These are phyloP conservation scores for Eupeodes latifasciatus DNA, from an alignment of 2,888 invertebrate genomes.

Conservation along the genomic window DNA sequence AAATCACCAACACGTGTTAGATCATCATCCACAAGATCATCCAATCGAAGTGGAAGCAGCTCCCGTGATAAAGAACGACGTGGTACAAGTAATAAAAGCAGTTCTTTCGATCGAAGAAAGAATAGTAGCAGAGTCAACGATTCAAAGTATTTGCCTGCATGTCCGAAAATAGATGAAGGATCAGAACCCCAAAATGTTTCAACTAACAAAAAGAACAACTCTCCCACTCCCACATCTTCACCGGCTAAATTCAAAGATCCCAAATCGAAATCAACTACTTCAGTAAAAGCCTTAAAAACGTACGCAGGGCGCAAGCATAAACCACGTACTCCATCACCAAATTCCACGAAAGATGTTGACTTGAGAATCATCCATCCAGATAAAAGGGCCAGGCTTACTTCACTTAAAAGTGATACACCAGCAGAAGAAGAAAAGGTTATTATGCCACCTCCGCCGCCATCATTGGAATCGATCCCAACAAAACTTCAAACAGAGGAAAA, in stretches of 20 bases:
- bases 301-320: constrained; percentile 71
- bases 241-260: constrained; percentile 79
- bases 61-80: constrained; percentile 75
- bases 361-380: constrained; percentile 78
- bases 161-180: constrained; percentile 66
- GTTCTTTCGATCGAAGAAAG: constrained; percentile 61
- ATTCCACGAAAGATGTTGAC: constrained; percentile 79
- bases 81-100: constrained; percentile 77
- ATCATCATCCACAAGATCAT: constrained; percentile 71
- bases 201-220: constrained; percentile 79
- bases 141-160: constrained; percentile 54
- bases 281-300: constrained; percentile 73
- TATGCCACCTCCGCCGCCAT: constrained; percentile 67
- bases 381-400: constrained; percentile 58
- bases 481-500: constrained; percentile 56
- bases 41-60: constrained; percentile 60
- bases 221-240: constrained; percentile 80
- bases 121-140: constrained; percentile 47
- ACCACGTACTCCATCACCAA: constrained; percentile 82
- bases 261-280: constrained; percentile 71
- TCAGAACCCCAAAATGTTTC: constrained; percentile 66
- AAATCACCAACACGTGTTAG: constrained; percentile 80
- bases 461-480: constrained; percentile 37
- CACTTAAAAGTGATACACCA: constrained; percentile 27
- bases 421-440: constrained; percentile 39